Percentiles rank a stretch among this genome's conserved stretches.
Conservation (phyloP, 2,113 vertebrate genomes). For the Mugil cephalus region DNA sequence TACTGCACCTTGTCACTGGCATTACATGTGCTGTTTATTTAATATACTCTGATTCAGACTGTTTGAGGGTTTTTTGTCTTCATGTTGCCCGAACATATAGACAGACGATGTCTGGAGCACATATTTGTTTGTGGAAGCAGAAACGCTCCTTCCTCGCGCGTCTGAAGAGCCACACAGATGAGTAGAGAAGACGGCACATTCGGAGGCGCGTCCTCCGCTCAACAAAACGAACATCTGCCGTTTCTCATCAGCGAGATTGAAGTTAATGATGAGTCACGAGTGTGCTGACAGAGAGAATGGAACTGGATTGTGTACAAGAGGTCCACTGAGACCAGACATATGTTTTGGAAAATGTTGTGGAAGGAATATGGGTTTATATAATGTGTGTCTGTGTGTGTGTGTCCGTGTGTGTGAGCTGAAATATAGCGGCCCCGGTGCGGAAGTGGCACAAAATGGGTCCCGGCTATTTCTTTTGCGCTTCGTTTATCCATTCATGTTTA, state of each 20-base stretch:
- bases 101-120: constrained; percentile 7
- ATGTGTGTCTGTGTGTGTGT: constrained; percentile 1
- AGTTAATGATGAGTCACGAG: constrained; percentile 80
- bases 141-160: constrained; percentile 33
- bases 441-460: constrained; percentile 27
- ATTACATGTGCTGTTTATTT: constrained; percentile 15
- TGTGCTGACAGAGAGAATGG: constrained; percentile 78
- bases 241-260: constrained; percentile 80
- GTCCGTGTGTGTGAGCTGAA: constrained; percentile 12
- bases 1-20: constrained; percentile 27
- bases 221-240: constrained; percentile 83
- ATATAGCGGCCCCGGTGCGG: constrained; percentile 5
- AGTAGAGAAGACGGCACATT: constrained; percentile 60
- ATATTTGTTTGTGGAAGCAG: constrained; percentile 52
- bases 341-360: constrained; percentile 69
- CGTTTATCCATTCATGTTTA: constrained; percentile 47
- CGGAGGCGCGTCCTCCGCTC: constrained; percentile 62
- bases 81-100: neutral
- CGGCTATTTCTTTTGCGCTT: constrained; percentile 30
- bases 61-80: too few species aligned
- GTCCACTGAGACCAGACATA: constrained; percentile 76
- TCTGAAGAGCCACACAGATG: constrained; percentile 61
- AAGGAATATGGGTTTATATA: constrained; percentile 41
- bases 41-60: constrained; percentile 11
- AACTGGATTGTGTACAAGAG: constrained; percentile 76